Evolutionary conservation across 2,888 invertebrate genomes (phyloP), one percentile per base, ranked within the genome.

Genomic region (Drosophila affinis): DNA sequence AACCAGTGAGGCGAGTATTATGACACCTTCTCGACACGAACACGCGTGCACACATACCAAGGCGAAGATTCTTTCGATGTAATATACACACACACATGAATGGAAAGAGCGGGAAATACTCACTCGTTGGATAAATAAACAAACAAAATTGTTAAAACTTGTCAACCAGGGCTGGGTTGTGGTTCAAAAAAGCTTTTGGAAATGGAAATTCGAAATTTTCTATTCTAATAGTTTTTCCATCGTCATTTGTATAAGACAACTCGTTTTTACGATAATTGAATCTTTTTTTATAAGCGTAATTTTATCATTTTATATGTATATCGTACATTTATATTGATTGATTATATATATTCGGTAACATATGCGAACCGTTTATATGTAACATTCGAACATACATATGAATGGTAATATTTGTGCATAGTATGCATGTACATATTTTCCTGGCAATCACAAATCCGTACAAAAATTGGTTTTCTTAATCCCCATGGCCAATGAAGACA

Each of bases 21-120:
- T 54, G 39, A 21, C 24, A 54, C 44, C 24, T 24, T 7, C 6
- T 14, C 14, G 7, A 0, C 14, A 7, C n/a, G 39, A 14, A 54
- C 54, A 54, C 44, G 54, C 54, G 54, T 44, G 54, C 21, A 44
- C 54, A 24, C 34, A 54, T 39, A 44, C 54, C 34, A 54, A 10
- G 6, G 1, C 9, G 24, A 6, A 7, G 5, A 54, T 24, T 21
- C n/a, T 10, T 54, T 44, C 24, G 54, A 54, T 24, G 39, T 6
- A 39, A n/a, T 39, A 39, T n/a, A 39, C 39, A 39, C 39, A 39
- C 39, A 39, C 14, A n/a, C 14, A 39, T 39, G n/a, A n/a, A n/a
- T 39, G 39, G 3, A 7, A 39, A 39, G 39, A 39, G 39, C 39
- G 39, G 14, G 14, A 14, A 14, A 6, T 12, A 34, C 39, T 14